Base-by-base conservation (phyloP, 2,888 invertebrate species). In the Aspidiotus rigidus region DNA sequence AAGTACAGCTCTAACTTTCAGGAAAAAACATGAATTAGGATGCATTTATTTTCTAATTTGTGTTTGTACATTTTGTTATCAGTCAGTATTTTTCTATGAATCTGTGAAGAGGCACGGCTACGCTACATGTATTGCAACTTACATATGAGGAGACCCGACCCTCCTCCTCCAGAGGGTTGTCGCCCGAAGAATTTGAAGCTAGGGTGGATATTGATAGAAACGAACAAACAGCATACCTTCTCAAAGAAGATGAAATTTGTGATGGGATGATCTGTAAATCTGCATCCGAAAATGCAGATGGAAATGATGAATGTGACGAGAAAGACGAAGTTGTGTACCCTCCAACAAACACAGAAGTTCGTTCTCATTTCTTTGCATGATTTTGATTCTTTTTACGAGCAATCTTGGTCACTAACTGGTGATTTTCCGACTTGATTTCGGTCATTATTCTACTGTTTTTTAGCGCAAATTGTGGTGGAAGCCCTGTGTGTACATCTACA, bases 291-390 rank as follows among this genome's bases (percentile, higher is more conserved):
- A 49, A 49, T 49, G 49, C 49, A 49, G 49, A 49, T 11, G 49
- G 11, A 49, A 49, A 49, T 49, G 49, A 49, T 49, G 49, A 49
- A 49, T 49, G 49, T 49, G 49, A 49, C 49, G 49, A 49, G 49
- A 11, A 49, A 10, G 49, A 49, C 49, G 49, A 49, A 49, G 49
- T 49, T 49, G 49, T 49, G 49, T 49, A 49, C 49, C 49, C 49
- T 49, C 49, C 49, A 49, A 49, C 49, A 49, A 49, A 11, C 49
- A 11, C 49, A 49, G 49, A 9, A 49, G 10, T 11, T 9, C 9
- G 49, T 49, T 49, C 11, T 49, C 9, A 9, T 49, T 10, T 10
- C 9, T 49, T 49, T 49, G 10, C 49, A 10, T 49, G 11, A 49
- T 49, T 49, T 49, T 10, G 49, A 10, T 49, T 49, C 11, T 10